Percentiles rank a stretch among this genome's conserved stretches.
Evolutionary conservation across 1,140 invertebrate species (phyloP).

Genomic region (Gonioctena quinquepunctata): DNA sequence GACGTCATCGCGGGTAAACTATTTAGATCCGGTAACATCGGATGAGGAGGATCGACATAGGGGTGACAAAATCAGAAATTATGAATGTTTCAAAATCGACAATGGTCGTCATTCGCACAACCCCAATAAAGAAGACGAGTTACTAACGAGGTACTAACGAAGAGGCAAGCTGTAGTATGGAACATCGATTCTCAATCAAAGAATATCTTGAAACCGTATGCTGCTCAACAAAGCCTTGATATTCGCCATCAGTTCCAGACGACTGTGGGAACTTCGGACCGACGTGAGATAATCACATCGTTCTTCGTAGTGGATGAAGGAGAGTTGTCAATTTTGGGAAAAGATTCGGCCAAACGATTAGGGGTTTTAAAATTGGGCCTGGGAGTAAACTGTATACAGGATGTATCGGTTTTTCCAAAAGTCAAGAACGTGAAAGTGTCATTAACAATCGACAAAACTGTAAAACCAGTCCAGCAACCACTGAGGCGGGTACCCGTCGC

Average conservation of each 20-base stretch:
- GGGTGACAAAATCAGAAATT: background rate
- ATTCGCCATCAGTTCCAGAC: conserved; percentile 8
- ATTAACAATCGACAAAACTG: no score
- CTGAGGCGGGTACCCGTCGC: conserved; percentile 33
- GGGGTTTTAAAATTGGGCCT: conserved; percentile 22
- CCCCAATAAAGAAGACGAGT: conserved; percentile 18
- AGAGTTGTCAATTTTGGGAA: conserved; percentile 25
- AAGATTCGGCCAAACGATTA: conserved; percentile 16
- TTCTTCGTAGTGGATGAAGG: conserved; percentile 22
- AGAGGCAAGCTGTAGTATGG: conserved; percentile 8
- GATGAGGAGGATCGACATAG: background rate
- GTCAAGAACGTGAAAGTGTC: conserved; percentile 39
- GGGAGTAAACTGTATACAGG: conserved; percentile 10
- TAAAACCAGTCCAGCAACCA: conserved; percentile 41
- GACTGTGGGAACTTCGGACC: background rate
- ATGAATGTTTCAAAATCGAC: no score
- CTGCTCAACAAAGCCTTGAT: background rate
- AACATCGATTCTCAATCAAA: background rate
- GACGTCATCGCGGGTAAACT: background rate
- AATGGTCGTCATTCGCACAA: conserved; percentile 24
- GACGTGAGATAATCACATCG: conserved; percentile 4
- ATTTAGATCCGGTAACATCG: background rate
- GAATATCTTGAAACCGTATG: conserved; percentile 5
- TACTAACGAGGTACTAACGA: conserved; percentile 6
- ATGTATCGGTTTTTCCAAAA: conserved; percentile 30